Evolutionary conservation across 2,888 invertebrate genomes (phyloP), one percentile per base, ranked within the genome.

Genomic region (Melanostoma scalare): DNA sequence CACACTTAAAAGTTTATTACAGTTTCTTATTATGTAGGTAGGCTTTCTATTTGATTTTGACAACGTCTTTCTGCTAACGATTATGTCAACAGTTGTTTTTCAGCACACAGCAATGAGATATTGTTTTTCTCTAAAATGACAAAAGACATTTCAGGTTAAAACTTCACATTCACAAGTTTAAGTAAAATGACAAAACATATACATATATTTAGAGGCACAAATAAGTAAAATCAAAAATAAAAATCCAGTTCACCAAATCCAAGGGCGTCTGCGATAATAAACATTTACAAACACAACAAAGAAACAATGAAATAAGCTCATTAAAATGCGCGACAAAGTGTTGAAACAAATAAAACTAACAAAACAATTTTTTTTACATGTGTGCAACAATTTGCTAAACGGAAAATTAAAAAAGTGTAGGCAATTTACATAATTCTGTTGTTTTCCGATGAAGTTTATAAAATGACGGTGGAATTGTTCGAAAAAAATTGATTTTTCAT

Each of bases 361-460:
- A 69, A 76, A 63, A 20, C 20, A 20, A 20, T 20, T 20, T 55
- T 55, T 44, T 60, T 68, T 35, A 61, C 48, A 20, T 20, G 20
- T 69, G 68, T 69, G 76, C 71, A 77, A 77, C 56, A 69, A 77
- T 77, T 71, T 63, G 71, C 69, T 63, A 71, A 63, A 46, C 46
- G 44, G 30, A 58, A 67, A 56, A 31, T 35, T 48, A 58, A 56
- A 60, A 46, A 44, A 60, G n/a, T 30, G 4, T n/a, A 58, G 31
- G 30, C 44, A 61, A 76, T 42, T 55, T 56, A 76, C 69, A 69
- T 61, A 69, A 68, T 69, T 38, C 31, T 50, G 44, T 46, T 58
- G 56, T 67, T 75, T 69, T 71, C 36, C 20, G 20, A 20, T 20
- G 20, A 20, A 20, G 20, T 20, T 20, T 20, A 20, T 20, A 20